phyloP scores from a whole-genome alignment of 2,888 invertebrate species.

The Drosophila vallismaia region DNA sequence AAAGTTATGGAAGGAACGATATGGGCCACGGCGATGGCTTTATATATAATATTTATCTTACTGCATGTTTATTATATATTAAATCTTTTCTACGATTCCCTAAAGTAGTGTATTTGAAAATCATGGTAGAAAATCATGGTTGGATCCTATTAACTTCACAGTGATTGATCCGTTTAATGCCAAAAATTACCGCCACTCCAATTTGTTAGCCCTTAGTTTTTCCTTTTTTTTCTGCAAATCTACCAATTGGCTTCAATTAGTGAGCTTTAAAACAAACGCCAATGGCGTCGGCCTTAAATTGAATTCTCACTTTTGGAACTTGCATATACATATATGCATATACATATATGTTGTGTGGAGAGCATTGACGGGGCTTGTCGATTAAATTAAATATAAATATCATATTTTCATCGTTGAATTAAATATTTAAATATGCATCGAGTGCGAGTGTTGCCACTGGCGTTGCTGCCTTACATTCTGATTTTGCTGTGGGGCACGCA shows the following conservation, averaged over 20 bases:
- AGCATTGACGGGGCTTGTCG: conserved; percentile 42
- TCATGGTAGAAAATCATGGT: background rate
- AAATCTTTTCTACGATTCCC: no score
- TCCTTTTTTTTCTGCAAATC: conserved; percentile 11
- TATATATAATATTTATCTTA: no score
- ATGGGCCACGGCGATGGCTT: no score
- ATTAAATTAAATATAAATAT: conserved; percentile 58
- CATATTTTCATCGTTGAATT: conserved; percentile 51
- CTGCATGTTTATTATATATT: no score
- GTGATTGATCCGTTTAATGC: conserved; percentile 29
- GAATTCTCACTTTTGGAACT: conserved; percentile 8
- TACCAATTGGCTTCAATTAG: conserved; percentile 59
- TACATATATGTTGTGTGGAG: conserved; percentile 34
- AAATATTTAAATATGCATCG: conserved; percentile 65
- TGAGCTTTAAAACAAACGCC: conserved; percentile 40
- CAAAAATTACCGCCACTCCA: conserved; percentile 46
- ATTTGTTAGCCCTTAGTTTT: conserved; percentile 10
- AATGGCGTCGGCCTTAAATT: conserved; percentile 34
- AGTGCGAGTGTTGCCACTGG: conserved; percentile 31
- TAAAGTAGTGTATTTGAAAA: conserved; percentile 6
- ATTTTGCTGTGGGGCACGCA: conserved; percentile 43
- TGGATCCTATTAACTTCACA: background rate
- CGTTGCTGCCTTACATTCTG: conserved; percentile 40
- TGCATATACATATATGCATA: background rate
- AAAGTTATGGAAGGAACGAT: no score